Base-by-base conservation (phyloP, 2,888 invertebrate genomes). In the Hemithea aestivaria region DNA sequence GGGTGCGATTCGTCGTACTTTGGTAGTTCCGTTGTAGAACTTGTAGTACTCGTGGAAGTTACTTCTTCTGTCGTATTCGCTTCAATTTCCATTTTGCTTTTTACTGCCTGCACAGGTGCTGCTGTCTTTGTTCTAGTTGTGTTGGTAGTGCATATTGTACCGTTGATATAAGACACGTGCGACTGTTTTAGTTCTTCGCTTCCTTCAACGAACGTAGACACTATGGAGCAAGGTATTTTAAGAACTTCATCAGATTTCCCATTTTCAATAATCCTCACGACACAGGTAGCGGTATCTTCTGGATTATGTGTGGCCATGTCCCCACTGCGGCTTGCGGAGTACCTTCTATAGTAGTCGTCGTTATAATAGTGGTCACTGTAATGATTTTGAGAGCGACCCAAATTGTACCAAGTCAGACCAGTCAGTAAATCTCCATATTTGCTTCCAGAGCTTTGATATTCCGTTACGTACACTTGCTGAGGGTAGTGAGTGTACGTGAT, bases 181-280 rank as follows among this genome's bases (percentile, higher is more conserved):
- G 31, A 20, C 6, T 33, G 29, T 6, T 53, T 41, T 22, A 58
- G 43, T 40, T 64, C 68, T 10, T 61, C 63, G 43, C 76, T 69
- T 2, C 63, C 74, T 43, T 74, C 65, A 2, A 75, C 73, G 40
- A 87, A 87, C 1, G 85, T 87, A 1, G 85, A 81, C 6, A 87
- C 84, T 6, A 84, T 84, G 62, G 80, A 85, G 51, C 85, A 87
- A 1, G 85, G 85, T 51, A 87, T 71, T 54, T 69, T 81, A 7
- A 85, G 48, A 9, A 55, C 47, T 48, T 81, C 66, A n/a, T n/a
- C 8, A 59, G 34, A n/a, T 23, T 62, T 66, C 5, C 62, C 65
- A 20, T 74, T 66, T 50, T 84, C 79, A 38, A 62, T 73, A 6
- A 85, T 63, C 54, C 66, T 78, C 22, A 87, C 61, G 7, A 60